Percentiles rank a stretch among this genome's conserved stretches.
phyloP scores from a whole-genome alignment of 35 echinoderm and acorn worm genomes.

The Anneissia japonica region DNA sequence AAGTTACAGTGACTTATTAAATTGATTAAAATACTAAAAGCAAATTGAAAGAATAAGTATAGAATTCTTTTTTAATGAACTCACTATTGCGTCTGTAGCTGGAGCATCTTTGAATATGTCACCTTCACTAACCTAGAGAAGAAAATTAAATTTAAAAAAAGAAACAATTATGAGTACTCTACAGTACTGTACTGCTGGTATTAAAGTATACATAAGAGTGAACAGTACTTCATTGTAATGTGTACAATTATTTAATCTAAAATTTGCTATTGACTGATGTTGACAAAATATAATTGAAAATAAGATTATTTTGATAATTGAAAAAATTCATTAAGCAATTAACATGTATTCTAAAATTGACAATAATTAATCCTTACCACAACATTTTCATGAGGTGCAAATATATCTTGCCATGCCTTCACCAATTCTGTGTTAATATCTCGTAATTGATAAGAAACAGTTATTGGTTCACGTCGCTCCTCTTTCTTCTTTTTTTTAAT shows the following conservation, averaged over 20 bases:
- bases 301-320: not conserved
- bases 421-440: slow-evolving; percentile 89
- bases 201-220: not conserved
- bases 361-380: slow-evolving; percentile 18
- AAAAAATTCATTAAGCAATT: not conserved
- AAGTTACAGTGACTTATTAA: too few relatives aligned
- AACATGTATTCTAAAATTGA: not conserved
- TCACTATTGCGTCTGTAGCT: slow-evolving; percentile 97
- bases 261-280: too few relatives aligned
- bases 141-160: not conserved
- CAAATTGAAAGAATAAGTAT: too few relatives aligned
- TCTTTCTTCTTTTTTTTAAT: not conserved
- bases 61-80: too few relatives aligned
- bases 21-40: too few relatives aligned
- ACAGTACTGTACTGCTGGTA: not conserved
- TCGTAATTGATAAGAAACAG: slow-evolving; percentile 70
- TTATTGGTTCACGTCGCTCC: slow-evolving; percentile 11
- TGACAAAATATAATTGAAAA: not conserved
- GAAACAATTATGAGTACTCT: too few relatives aligned
- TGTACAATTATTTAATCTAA: too few relatives aligned
- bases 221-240: not conserved
- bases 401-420: slow-evolving; percentile 66
- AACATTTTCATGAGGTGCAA: slow-evolving; percentile 63
- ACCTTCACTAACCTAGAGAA: slow-evolving; percentile 64
- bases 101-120: slow-evolving; percentile 98